Evolutionary conservation across 2,797 vertebrate species (phyloP), one percentile per base, ranked within the genome.

Genomic region (Epinephelus coioides): DNA sequence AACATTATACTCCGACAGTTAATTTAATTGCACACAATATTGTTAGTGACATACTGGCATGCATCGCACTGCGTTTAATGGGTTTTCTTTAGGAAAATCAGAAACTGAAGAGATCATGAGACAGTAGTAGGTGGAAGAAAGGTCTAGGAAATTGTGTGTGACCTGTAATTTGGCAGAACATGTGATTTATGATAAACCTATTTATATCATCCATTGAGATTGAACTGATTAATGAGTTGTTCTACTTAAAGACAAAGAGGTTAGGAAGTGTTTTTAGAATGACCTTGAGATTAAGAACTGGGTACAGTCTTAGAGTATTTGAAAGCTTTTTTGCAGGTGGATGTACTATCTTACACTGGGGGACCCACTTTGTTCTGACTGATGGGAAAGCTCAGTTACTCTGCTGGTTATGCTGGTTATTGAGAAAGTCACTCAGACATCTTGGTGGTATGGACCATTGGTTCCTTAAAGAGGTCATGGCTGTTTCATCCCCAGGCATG

Each of bases 221-320:
- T 78, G 73, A 91, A 86, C 79, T 85, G 88, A 93, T 91, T 89
- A 91, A 92, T 90, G 87, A 83, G 82, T 59, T 83, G 86, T 79
- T 89, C 83, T 73, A 90, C 79, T 89, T 92, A 69, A 70, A 90
- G 73, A 88, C 87, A 80, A 85, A 78, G 79, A 87, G 86, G 83
- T 86, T 78, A 75, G 84, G 75, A 88, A 78, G 34, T 87, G 65
- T 89, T 89, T 92, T 88, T 84, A 87, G 76, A 87, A 66, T 89
- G 88, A 92, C 91, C 82, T 92, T 91, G 89, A 83, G 63, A 85
- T 88, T 79, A 85, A 78, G 66, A 59, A 30, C 25, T 66, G 51
- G 50, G 69, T 85, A 69, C 49, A 60, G 65, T 47, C 57, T 69
- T 12, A n/a, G 25, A 57, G 61, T 68, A 60, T 79, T 66, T 73